These are phyloP conservation scores for Zeus faber DNA, from an alignment of 2,113 vertebrate species.

Conservation along the genomic window DNA sequence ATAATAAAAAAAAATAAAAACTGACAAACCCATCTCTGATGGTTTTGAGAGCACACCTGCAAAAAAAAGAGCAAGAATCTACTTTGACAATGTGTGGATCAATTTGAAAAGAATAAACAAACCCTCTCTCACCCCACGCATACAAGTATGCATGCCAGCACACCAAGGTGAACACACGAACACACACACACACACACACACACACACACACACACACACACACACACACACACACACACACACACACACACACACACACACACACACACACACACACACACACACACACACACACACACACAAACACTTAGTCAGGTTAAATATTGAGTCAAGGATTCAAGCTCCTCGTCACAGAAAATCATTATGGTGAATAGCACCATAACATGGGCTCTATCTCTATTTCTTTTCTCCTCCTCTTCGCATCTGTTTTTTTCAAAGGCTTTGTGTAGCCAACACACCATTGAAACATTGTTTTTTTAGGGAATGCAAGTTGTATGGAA, in stretches of 20 bases:
- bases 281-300: not conserved
- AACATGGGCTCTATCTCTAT: too few species aligned
- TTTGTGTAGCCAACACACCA: too few species aligned
- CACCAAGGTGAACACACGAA: not conserved
- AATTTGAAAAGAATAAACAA: not conserved
- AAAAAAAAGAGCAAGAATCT: not conserved
- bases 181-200: not conserved
- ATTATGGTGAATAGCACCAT: too few species aligned
- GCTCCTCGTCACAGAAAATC: too few species aligned
- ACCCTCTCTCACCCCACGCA: too few species aligned
- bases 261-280: not conserved
- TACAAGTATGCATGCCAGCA: too few species aligned
- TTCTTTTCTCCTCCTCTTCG: too few species aligned
- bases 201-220: not conserved
- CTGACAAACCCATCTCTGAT: constrained; percentile 26
- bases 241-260: not conserved
- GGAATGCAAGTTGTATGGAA: too few species aligned
- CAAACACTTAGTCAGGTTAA: not conserved
- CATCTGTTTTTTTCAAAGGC: too few species aligned
- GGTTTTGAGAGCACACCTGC: constrained; percentile 1
- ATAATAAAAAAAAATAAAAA: constrained; percentile 1
- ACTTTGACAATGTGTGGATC: too few species aligned
- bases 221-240: not conserved
- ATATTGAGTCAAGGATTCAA: too few species aligned
- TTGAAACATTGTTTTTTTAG: too few species aligned